Percentiles rank a stretch among this genome's conserved stretches.
Evolutionary conservation across 2,113 vertebrate genomes (phyloP).

Genomic region (Leptobrachium ailaonicum): DNA sequence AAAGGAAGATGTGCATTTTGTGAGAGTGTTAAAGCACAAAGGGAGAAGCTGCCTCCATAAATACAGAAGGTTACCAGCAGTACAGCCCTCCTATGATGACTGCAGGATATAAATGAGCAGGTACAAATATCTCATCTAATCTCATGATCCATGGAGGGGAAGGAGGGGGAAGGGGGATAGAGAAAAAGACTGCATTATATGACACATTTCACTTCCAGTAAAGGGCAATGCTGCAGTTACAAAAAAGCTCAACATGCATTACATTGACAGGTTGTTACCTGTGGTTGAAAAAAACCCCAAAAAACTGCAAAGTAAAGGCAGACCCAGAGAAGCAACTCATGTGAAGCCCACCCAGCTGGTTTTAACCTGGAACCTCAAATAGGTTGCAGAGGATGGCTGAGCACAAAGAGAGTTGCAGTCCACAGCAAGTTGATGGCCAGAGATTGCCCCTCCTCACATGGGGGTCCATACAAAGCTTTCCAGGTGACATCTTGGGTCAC

Average conservation of each 20-base stretch:
- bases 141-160: background rate
- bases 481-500: background rate
- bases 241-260: background rate
- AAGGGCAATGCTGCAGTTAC: background rate
- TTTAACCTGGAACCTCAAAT: too few relatives aligned
- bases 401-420: background rate
- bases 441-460: background rate
- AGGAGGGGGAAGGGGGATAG: background rate
- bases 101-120: background rate
- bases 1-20: constrained; percentile 8
- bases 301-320: too few relatives aligned
- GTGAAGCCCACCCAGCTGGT: too few relatives aligned
- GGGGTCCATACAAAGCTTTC: background rate
- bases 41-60: background rate
- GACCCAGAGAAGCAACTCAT: too few relatives aligned
- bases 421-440: background rate
- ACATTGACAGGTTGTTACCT: background rate
- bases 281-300: background rate
- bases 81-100: background rate
- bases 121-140: background rate
- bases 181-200: background rate
- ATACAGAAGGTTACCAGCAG: background rate
- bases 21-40: constrained; percentile 12
- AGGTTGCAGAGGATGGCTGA: too few relatives aligned
- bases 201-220: background rate